A percentile compares a stretch with the other conserved stretches of the same genome.
These are phyloP conservation scores for Aphidius gifuensis DNA, from an alignment of 1,140 invertebrate genomes.

Conservation along the genomic window DNA sequence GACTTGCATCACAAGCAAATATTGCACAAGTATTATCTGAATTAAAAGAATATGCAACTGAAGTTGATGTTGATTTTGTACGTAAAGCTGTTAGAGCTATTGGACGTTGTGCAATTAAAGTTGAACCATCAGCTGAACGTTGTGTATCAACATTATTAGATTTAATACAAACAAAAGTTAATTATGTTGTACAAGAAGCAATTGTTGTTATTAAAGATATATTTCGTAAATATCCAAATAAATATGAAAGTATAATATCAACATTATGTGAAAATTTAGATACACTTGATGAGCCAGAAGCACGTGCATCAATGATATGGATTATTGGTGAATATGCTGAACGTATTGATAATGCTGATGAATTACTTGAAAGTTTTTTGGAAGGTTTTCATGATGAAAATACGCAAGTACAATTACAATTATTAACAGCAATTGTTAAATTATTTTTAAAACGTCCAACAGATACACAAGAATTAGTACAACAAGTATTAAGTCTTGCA, in stretches of 20 bases:
- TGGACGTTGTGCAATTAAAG: constrained; percentile 98
- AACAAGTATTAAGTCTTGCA: constrained; percentile 87
- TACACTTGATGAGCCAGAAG: constrained; percentile 98
- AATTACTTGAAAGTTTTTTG: constrained; percentile 95
- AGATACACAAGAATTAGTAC: constrained; percentile 97
- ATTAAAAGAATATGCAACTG: constrained; percentile 98
- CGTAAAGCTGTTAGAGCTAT: constrained; percentile 97
- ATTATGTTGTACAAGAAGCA: constrained; percentile 99
- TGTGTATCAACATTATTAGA: constrained; percentile 99
- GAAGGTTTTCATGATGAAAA: constrained; percentile 99
- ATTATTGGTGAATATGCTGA: constrained; percentile 99
- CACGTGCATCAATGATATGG: constrained; percentile 99
- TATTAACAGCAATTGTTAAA: constrained; percentile 98
- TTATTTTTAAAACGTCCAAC: constrained; percentile 96
- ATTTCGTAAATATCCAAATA: constrained; percentile 99
- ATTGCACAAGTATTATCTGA: constrained; percentile 98
- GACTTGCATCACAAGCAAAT: constrained; percentile 95
- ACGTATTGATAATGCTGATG: constrained; percentile 98
- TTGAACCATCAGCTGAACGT: constrained; percentile 96
- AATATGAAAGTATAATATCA: constrained; percentile 99
- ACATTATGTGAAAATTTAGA: constrained; percentile 99
- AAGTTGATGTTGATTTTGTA: constrained; percentile 99
- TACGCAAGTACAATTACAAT: constrained; percentile 95
- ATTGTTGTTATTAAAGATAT: constrained; percentile 99
- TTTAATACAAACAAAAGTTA: constrained; percentile 98